These are phyloP conservation scores for Lumbricus terrestris DNA, from an alignment of 2,888 invertebrate species.

Conservation along the genomic window DNA sequence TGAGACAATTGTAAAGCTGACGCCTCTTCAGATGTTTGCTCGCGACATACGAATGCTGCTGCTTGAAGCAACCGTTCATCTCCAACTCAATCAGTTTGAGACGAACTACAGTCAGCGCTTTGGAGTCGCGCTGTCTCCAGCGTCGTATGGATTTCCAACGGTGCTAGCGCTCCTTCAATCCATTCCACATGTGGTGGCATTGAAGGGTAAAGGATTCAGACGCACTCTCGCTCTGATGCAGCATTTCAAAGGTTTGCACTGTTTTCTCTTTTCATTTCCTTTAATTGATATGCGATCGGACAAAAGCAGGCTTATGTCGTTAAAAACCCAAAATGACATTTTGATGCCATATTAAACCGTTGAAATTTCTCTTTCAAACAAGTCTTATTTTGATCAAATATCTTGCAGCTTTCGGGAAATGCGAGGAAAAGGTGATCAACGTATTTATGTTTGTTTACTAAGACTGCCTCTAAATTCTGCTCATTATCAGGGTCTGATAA, in stretches of 20 bases:
- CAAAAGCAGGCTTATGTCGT: too few relatives aligned
- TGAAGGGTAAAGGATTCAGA: slow-evolving; percentile 60
- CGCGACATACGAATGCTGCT: slow-evolving; percentile 64
- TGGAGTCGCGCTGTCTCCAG: slow-evolving; percentile 62
- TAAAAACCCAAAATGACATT: too few relatives aligned
- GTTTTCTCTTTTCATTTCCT: neutral
- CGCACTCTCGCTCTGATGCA: slow-evolving; percentile 40
- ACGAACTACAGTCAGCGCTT: slow-evolving; percentile 45
- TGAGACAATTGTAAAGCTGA: slow-evolving; percentile 46
- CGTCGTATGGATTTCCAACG: slow-evolving; percentile 64
- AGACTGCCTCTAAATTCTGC: too few relatives aligned
- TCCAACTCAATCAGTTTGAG: slow-evolving; percentile 51
- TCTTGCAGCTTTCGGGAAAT: too few relatives aligned
- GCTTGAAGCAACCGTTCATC: slow-evolving; percentile 61
- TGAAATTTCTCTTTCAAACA: too few relatives aligned
- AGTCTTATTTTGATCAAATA: too few relatives aligned
- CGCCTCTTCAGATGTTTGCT: slow-evolving; percentile 62
- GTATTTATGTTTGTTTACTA: too few relatives aligned
- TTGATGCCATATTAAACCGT: too few relatives aligned
- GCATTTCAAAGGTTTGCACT: slow-evolving; percentile 40
- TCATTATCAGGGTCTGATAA: too few relatives aligned
- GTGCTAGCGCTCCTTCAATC: slow-evolving; percentile 63
- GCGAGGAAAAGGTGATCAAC: too few relatives aligned
- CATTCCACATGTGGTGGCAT: slow-evolving; percentile 64
- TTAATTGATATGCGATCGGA: neutral